Percentiles rank a stretch among this genome's conserved stretches.
Conservation (phyloP, 2,113 vertebrate species). For the Aptenodytes patagonicus region DNA sequence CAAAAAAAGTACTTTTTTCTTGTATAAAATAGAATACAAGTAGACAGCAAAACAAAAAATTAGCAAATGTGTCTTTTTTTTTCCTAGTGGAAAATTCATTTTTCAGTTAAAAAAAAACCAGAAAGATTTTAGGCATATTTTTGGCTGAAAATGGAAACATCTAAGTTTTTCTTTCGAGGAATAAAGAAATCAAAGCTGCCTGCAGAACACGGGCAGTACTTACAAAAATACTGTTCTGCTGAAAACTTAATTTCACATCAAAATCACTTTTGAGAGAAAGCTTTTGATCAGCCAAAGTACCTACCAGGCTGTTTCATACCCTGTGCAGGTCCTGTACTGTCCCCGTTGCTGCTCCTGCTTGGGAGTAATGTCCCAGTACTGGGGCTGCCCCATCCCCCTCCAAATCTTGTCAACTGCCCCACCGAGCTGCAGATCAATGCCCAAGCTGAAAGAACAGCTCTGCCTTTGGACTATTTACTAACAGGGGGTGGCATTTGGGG, state of each 20-base stretch:
- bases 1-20: not conserved
- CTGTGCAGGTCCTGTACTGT: not conserved
- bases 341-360: not conserved
- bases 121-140: not conserved
- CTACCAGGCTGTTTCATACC: not conserved
- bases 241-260: not conserved
- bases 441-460: not conserved
- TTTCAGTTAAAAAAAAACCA: not conserved
- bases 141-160: not conserved
- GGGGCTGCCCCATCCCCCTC: not conserved
- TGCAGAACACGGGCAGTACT: not conserved
- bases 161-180: not conserved
- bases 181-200: not conserved
- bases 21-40: not conserved
- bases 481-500: not conserved
- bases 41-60: not conserved
- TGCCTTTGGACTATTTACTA: not conserved
- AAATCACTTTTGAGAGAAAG: not conserved
- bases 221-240: not conserved
- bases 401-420: not conserved
- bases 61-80: not conserved
- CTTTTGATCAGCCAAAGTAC: not conserved
- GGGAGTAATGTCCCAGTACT: not conserved
- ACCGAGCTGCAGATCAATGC: not conserved
- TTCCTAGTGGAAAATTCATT: not conserved